Evolutionary conservation across 2,888 invertebrate genomes (phyloP), one percentile per base, ranked within the genome.

Genomic region (Saturnia pavonia): DNA sequence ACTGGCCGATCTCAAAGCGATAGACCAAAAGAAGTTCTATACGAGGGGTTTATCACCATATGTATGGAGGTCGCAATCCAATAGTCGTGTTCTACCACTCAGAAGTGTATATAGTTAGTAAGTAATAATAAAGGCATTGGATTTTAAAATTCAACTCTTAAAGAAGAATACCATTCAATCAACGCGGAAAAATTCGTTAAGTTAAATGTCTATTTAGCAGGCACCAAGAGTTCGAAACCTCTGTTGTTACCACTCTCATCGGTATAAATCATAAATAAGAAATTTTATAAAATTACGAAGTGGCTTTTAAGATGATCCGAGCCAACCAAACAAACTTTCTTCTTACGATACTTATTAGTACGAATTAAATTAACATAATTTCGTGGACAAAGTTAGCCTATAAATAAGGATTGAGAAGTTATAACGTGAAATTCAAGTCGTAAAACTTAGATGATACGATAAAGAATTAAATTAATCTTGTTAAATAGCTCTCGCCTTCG

Each of bases 281-380:
- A 42, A 69, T 43, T 65, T n/a, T 40, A 40, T 71, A 68, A 75
- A 73, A 69, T 73, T 70, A 73, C 67, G 76, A 80, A 82, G 78
- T 78, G 78, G 76, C 73, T 77, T 76, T 76, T 74, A 76, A 75
- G 73, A 75, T 78, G 77, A 78, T 77, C 75, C 75, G 57, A 75
- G 77, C 79, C 77, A 82, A 80, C 78, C 77, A 34, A 73, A 72
- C 73, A 71, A 81, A 83, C 74, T 81, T 76, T 70, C 69, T 74
- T 68, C 69, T 51, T 69, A 74, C 74, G 76, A 76, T 78, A 80
- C 77, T 78, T 77, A 74, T 76, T 72, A 69, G 68, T 71, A 76
- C 74, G 77, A 70, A 77, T 74, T 74, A 69, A 70, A 76, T 80
- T 80, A 78, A 75, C 75, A 78, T 81, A 80, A 78, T 66, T 65